Conservation (phyloP, 2,113 vertebrate genomes). For the Nothocercus julius region DNA sequence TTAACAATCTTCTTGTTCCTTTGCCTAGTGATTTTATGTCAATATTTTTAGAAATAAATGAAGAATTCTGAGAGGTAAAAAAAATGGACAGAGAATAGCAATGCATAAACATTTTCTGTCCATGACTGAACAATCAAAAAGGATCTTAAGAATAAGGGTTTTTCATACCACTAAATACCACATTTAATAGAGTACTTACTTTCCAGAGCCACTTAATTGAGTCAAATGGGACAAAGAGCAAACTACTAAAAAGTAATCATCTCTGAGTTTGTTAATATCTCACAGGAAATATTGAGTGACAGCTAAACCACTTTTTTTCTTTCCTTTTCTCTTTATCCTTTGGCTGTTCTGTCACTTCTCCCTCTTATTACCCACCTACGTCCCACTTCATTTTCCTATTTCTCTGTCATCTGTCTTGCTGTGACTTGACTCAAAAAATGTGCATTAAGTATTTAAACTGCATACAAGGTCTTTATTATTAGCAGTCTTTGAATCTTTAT, state of each 20-base stretch:
- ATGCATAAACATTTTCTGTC: background rate
- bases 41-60: background rate
- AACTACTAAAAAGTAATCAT: background rate
- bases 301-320: background rate
- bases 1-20: background rate
- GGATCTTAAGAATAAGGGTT: background rate
- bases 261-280: conserved; percentile 30
- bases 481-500: conserved; percentile 8
- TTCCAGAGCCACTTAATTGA: background rate
- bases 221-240: background rate
- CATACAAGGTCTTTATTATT: background rate
- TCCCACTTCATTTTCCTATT: conserved; percentile 37
- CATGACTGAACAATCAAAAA: background rate
- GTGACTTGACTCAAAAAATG: conserved; percentile 47
- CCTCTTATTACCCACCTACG: conserved; percentile 43
- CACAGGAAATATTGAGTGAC: conserved; percentile 33
- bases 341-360: conserved; percentile 48
- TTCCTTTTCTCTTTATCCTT: background rate
- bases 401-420: conserved; percentile 54
- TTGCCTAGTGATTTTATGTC: background rate
- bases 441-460: conserved; percentile 10
- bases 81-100: background rate
- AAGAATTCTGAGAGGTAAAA: background rate
- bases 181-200: background rate
- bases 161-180: background rate